Percentiles rank a stretch among this genome's conserved stretches.
Evolutionary conservation across 2,888 invertebrate species (phyloP).

Genomic region (Nasonovia ribisnigri): DNA sequence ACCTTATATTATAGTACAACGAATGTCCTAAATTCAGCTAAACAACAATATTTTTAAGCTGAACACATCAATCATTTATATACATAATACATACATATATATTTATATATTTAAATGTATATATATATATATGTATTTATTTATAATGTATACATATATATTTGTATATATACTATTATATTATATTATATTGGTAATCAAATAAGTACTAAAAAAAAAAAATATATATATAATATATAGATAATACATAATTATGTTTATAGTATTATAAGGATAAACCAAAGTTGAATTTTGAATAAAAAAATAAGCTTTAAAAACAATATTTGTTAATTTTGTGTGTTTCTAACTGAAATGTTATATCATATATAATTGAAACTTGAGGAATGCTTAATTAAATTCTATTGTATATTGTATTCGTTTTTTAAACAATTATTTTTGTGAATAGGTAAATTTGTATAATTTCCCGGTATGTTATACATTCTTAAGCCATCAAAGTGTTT

Average conservation of each 20-base stretch:
- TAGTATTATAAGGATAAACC: constrained; percentile 57
- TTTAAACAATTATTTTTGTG: constrained; percentile 66
- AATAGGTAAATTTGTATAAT: constrained; percentile 64
- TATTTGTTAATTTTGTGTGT: constrained; percentile 57
- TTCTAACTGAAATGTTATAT: constrained; percentile 53
- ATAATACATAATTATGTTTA: constrained; percentile 57
- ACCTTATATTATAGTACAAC: constrained; percentile 61
- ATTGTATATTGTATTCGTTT: constrained; percentile 66
- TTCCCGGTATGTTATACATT: constrained; percentile 50
- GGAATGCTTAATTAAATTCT: constrained; percentile 65
- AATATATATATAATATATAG: constrained; percentile 33
- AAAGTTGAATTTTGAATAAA: constrained; percentile 62
- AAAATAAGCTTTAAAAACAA: constrained; percentile 65
- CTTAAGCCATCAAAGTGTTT: constrained; percentile 61
- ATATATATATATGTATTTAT: constrained; percentile 40
- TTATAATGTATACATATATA: constrained; percentile 39
- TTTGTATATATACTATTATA: constrained; percentile 17
- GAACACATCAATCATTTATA: constrained; percentile 62
- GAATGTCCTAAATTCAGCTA: constrained; percentile 63
- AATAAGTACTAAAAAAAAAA: constrained; percentile 57
- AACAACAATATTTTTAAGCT: constrained; percentile 63
- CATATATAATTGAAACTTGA: constrained; percentile 60
- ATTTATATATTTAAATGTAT: constrained; percentile 22
- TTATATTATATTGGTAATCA: constrained; percentile 43
- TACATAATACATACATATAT: constrained; percentile 49